Evolutionary conservation across 2,888 invertebrate species (phyloP), one percentile per base, ranked within the genome.

Genomic region (Nemotelus nigrinus): DNA sequence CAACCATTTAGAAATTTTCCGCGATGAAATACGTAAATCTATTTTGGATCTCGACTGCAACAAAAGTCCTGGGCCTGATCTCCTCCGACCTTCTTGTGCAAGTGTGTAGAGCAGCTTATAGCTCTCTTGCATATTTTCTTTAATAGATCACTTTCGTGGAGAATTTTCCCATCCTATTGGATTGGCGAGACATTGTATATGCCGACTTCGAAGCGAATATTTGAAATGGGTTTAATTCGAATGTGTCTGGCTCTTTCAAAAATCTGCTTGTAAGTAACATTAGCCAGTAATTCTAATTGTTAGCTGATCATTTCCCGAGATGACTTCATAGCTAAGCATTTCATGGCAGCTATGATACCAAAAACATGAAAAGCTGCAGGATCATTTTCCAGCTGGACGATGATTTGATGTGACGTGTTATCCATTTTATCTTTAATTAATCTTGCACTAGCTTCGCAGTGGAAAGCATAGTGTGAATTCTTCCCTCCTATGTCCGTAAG

Each of bases 131-230:
- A 25, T 25, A 25, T 25, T 25, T 25, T 25, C 25, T 25, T 25
- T 25, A 25, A 25, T 25, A 25, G 25, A 25, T 25, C 0, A 25
- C 25, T 25, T 25, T 25, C 25, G 25, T 25, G 25, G 25, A 25
- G 25, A 25, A 25, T 25, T 25, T 25, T 25, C 25, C 25, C 25
- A 25, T 25, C 25, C 25, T 25, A 25, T 25, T 25, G 25, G 25
- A 25, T 25, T 25, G 25, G 25, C 25, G 25, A 25, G 25, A 25
- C 91, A 83, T 90, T 90, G 78, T 93, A 89, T 78, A 90, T 85
- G 78, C 90, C 88, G 78, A 92, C 84, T 79, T 90, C 89, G 2
- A 89, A 81, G 6, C 85, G 83, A 53, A 89, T 82, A 78, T 88
- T 87, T 6, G 83, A 82, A 3, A 88, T 82, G 7, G 80, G 44